Percentiles rank a stretch among this genome's conserved stretches.
These are phyloP conservation scores for Platysternon megacephalum DNA, from an alignment of 2,113 vertebrate species.

Conservation along the genomic window DNA sequence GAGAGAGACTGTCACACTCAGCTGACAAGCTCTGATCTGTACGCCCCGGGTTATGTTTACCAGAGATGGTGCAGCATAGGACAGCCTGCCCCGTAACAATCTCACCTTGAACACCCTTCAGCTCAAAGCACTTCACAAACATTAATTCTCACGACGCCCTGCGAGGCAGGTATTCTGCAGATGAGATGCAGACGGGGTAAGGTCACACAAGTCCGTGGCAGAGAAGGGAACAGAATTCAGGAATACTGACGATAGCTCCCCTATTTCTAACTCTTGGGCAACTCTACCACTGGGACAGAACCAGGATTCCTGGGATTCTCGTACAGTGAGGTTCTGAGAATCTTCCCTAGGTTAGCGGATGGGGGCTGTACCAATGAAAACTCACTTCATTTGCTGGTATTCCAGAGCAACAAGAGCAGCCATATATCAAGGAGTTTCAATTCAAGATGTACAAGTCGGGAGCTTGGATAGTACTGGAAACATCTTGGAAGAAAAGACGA, in stretches of 20 bases:
- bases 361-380: background rate
- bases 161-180: background rate
- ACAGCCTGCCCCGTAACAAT: background rate
- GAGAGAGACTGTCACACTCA: background rate
- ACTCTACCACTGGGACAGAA: background rate
- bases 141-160: background rate
- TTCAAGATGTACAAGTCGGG: background rate
- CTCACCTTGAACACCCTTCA: background rate
- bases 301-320: slow-evolving; percentile 27
- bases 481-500: background rate
- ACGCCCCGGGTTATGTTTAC: background rate
- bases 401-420: background rate
- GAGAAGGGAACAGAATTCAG: background rate
- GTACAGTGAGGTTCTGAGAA: background rate
- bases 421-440: background rate
- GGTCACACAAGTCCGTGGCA: background rate
- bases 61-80: background rate
- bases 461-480: background rate
- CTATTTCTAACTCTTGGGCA: accelerated
- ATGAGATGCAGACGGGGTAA: background rate
- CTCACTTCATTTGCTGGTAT: background rate
- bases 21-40: background rate
- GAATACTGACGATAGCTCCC: background rate
- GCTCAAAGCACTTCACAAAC: background rate
- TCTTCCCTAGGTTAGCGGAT: background rate